A percentile compares a stretch with the other conserved stretches of the same genome.
These are phyloP conservation scores for Ammodytes marinus DNA, from an alignment of 2,113 vertebrate genomes.

Conservation along the genomic window DNA sequence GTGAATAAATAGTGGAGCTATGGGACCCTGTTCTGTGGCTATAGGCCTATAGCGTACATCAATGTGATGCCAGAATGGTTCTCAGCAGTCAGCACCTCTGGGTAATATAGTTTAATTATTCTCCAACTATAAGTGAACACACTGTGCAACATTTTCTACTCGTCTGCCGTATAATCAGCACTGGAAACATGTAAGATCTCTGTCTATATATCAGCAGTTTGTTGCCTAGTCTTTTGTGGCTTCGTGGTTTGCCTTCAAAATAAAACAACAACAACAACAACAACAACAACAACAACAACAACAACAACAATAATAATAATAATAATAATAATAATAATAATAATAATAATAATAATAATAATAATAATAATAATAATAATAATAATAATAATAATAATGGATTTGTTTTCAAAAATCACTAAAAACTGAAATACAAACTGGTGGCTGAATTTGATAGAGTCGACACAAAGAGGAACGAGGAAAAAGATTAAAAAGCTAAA, in stretches of 20 bases:
- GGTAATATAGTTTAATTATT: not conserved
- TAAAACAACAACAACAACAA: conserved; percentile 23
- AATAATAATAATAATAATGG: no score
- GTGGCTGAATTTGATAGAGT: no score
- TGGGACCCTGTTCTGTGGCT: conserved; percentile 6
- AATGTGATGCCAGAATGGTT: not conserved
- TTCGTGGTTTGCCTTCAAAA: conserved; percentile 40
- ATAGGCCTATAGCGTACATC: not conserved
- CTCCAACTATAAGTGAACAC: not conserved
- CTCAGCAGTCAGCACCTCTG: not conserved
- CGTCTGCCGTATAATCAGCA: not conserved
- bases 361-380: no score
- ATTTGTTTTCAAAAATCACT: no score
- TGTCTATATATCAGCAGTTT: not conserved
- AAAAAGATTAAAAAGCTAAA: no score
- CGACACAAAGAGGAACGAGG: no score
- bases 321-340: no score
- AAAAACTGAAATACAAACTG: no score
- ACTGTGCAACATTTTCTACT: conserved; percentile 9
- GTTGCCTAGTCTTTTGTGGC: not conserved
- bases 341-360: no score
- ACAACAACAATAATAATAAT: no score
- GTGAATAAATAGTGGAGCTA: not conserved
- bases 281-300: no score
- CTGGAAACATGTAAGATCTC: not conserved